These are phyloP conservation scores for Mimachlamys varia DNA, from an alignment of 2,888 invertebrate genomes.

Conservation along the genomic window DNA sequence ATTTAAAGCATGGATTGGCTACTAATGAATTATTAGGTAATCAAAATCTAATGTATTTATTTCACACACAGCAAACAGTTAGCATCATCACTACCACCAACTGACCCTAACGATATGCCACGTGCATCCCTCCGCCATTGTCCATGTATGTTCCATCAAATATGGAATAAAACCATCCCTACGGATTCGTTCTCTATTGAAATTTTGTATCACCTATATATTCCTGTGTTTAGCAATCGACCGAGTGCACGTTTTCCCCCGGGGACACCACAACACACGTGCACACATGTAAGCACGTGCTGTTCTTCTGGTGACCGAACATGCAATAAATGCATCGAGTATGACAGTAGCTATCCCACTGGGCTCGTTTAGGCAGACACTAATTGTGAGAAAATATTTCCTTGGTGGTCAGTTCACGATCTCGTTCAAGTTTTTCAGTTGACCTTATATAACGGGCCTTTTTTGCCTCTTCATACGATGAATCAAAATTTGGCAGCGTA, in stretches of 20 bases:
- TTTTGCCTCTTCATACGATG: slow-evolving; percentile 67
- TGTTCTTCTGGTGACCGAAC: neutral
- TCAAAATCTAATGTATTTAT: neutral
- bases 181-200: neutral
- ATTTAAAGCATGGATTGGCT: neutral
- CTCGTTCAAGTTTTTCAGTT: slow-evolving; percentile 56
- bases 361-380: neutral
- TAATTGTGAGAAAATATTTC: slow-evolving; percentile 61
- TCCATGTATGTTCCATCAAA: neutral
- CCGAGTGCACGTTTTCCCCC: neutral
- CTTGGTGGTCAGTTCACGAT: slow-evolving; percentile 63
- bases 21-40: neutral
- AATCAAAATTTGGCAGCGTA: slow-evolving; percentile 63
- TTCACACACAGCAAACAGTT: neutral
- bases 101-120: neutral
- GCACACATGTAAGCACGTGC: neutral
- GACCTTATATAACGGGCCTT: slow-evolving; percentile 72
- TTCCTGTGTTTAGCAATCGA: neutral
- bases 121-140: neutral
- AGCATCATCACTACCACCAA: neutral
- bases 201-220: neutral
- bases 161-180: neutral
- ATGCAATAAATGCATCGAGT: neutral
- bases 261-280: neutral
- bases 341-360: neutral